Evolutionary conservation across 2,113 vertebrate species (phyloP).

Genomic region (Hippocampus abdominalis): DNA sequence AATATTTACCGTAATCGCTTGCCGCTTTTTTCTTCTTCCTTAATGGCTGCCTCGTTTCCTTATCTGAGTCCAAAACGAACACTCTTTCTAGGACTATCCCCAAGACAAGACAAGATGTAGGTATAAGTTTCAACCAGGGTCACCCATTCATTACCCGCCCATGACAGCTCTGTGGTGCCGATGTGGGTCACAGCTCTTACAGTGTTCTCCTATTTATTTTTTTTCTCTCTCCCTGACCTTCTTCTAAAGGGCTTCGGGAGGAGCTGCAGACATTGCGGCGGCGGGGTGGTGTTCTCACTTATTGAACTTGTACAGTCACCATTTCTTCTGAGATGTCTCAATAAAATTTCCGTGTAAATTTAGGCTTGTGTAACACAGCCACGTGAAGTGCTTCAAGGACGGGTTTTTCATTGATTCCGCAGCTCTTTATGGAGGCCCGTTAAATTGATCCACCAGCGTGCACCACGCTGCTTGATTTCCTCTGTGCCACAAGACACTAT

Average conservation of each 20-base stretch:
- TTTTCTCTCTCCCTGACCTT: conserved; percentile 42
- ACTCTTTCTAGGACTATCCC: conserved; percentile 63
- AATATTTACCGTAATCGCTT: background rate
- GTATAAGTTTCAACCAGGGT: conserved; percentile 55
- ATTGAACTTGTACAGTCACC: conserved; percentile 23
- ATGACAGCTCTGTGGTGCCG: conserved; percentile 66
- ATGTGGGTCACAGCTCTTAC: conserved; percentile 60
- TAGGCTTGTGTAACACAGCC: conserved; percentile 29
- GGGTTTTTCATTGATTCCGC: conserved; percentile 49
- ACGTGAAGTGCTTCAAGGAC: conserved; percentile 34
- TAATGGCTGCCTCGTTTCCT: conserved; percentile 1
- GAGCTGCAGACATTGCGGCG: background rate
- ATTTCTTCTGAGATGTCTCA: conserved; percentile 32
- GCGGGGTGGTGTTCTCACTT: background rate
- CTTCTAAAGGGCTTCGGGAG: conserved; percentile 33
- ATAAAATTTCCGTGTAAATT: conserved; percentile 47
- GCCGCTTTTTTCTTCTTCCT: background rate
- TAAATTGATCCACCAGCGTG: conserved; percentile 40
- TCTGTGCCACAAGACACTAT: conserved; percentile 21
- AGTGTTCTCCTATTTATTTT: conserved; percentile 26
- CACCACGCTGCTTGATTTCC: conserved; percentile 30
- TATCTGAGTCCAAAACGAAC: conserved; percentile 25
- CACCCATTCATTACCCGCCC: conserved; percentile 54
- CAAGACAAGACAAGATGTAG: conserved; percentile 52
- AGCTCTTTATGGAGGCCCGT: conserved; percentile 42